Conservation (phyloP, 2,888 invertebrate species). For the Drosophila imparisetae region DNA sequence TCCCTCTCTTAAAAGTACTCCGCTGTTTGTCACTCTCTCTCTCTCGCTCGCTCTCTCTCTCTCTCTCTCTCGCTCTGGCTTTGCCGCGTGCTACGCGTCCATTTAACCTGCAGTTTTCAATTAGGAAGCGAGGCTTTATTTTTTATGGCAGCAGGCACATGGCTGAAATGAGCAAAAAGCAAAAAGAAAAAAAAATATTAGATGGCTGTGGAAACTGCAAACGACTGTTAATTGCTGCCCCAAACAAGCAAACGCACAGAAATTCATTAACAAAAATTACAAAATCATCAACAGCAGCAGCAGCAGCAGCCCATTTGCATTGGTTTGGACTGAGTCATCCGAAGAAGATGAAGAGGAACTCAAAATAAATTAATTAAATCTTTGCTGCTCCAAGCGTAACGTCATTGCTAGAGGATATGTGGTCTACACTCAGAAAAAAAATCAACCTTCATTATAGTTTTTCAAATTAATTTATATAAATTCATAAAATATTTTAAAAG, state of each 20-base stretch:
- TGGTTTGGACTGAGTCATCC: conserved; percentile 46
- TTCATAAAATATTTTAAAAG: neutral
- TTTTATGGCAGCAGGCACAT: conserved; percentile 74
- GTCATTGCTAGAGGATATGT: conserved; percentile 16
- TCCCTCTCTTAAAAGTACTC: conserved; percentile 15
- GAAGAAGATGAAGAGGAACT: conserved; percentile 2
- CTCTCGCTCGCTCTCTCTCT: conserved; percentile 34
- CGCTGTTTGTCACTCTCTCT: conserved; percentile 33
- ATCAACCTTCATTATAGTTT: neutral
- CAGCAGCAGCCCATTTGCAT: conserved; percentile 34
- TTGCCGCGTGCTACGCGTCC: conserved; percentile 67
- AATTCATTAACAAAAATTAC: conserved; percentile 57
- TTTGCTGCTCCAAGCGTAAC: conserved; percentile 27
- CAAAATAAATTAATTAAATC: conserved; percentile 3
- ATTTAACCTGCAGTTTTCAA: conserved; percentile 71
- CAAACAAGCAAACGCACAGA: conserved; percentile 21
- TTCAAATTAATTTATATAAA: neutral
- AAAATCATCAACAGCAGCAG: conserved; percentile 41
- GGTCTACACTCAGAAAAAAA: conserved; percentile 15
- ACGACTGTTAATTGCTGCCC: conserved; percentile 46
- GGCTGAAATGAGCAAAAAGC: conserved; percentile 53
- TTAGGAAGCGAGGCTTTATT: conserved; percentile 69
- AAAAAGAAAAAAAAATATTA: conserved; percentile 22
- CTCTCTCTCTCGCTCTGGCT: conserved; percentile 14
- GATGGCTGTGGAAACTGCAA: conserved; percentile 47